A percentile compares a stretch with the other conserved stretches of the same genome.
phyloP scores from a whole-genome alignment of 2,797 vertebrate genomes.

The Hipposideros larvatus region DNA sequence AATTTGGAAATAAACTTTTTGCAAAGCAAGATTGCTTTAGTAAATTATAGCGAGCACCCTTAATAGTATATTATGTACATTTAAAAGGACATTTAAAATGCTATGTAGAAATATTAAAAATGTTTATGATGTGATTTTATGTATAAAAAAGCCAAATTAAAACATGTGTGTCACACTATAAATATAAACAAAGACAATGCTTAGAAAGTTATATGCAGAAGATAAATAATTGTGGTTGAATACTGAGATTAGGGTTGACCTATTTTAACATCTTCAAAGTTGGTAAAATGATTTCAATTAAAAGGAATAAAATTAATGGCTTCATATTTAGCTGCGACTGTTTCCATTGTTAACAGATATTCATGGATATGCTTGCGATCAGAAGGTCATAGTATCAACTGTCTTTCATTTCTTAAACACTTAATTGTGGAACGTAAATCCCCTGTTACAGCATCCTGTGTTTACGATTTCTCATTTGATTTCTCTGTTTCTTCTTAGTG shows the following conservation, averaged over 20 bases:
- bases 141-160: background rate
- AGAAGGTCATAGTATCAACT: background rate
- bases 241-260: background rate
- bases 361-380: background rate
- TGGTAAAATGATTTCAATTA: conserved; percentile 46
- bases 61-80: background rate
- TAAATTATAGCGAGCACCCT: background rate
- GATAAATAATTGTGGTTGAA: background rate
- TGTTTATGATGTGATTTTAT: background rate
- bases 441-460: background rate
- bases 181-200: conserved; percentile 17
- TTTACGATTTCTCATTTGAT: conserved; percentile 16
- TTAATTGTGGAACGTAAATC: background rate
- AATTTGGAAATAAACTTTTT: conserved; percentile 24
- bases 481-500: conserved; percentile 3
- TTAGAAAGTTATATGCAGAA: conserved; percentile 23
- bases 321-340: conserved; percentile 12
- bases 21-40: conserved; percentile 49
- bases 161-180: background rate
- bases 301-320: conserved; percentile 46
- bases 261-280: background rate
- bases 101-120: conserved; percentile 32
- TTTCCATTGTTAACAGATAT: conserved; percentile 13
- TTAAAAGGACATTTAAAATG: conserved; percentile 31
- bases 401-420: background rate